Evolutionary conservation across 1,140 invertebrate genomes (phyloP).

Genomic region (Coenobita brevimanus): DNA sequence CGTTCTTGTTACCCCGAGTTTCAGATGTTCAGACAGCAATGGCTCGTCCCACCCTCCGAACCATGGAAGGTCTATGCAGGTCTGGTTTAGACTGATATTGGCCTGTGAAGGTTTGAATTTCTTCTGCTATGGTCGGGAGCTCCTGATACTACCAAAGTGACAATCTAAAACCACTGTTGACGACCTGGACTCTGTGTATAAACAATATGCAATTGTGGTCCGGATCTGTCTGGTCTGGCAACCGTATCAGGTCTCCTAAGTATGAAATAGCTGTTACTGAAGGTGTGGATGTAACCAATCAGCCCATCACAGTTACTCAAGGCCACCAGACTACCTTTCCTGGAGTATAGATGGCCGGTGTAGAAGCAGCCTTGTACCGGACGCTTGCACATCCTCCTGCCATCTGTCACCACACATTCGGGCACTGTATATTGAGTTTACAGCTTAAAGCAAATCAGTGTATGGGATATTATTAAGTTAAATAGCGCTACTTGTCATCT

Average conservation of each 20-base stretch:
- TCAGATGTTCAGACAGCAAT: too few relatives aligned
- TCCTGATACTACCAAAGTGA: conserved; percentile 62
- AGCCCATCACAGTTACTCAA: conserved; percentile 67
- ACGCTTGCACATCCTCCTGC: conserved; percentile 28
- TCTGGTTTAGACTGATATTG: not conserved
- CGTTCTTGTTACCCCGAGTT: too few relatives aligned
- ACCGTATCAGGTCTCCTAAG: conserved; percentile 33
- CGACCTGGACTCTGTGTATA: conserved; percentile 60
- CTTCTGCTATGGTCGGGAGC: not conserved
- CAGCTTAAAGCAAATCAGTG: too few relatives aligned
- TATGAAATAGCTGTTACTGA: conserved; percentile 66
- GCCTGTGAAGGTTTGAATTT: not conserved
- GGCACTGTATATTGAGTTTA: conserved; percentile 57
- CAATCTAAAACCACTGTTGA: conserved; percentile 53
- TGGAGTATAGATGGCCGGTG: conserved; percentile 39
- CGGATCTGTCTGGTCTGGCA: not conserved
- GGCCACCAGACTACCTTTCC: conserved; percentile 57
- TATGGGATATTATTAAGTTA: too few relatives aligned
- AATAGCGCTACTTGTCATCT: too few relatives aligned
- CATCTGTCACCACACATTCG: conserved; percentile 66
- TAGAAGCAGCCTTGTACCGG: conserved; percentile 60
- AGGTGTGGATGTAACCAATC: conserved; percentile 65
- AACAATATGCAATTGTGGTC: conserved; percentile 55
- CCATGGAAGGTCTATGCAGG: not conserved
- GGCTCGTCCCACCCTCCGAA: too few relatives aligned